These are phyloP conservation scores for Anoplius nigerrimus DNA, from an alignment of 2,888 invertebrate genomes.

Conservation along the genomic window DNA sequence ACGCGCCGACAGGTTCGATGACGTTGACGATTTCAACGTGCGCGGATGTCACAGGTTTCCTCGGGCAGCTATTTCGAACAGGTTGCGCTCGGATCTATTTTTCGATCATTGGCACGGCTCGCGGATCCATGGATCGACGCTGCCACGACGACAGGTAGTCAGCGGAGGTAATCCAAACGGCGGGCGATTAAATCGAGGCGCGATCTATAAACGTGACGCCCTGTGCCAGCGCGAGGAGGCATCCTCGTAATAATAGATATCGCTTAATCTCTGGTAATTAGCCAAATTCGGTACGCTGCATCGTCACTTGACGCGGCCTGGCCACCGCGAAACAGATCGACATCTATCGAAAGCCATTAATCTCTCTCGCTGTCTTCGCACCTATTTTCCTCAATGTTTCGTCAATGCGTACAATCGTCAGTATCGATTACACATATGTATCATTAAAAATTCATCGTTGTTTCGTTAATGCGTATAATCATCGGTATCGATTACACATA, in stretches of 20 bases:
- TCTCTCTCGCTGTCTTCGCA: too few species aligned
- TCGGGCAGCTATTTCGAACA: slow-evolving; percentile 56
- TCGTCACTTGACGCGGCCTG: too few species aligned
- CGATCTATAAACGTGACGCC: slow-evolving; percentile 33
- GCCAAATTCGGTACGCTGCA: slow-evolving; percentile 29
- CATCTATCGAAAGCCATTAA: too few species aligned
- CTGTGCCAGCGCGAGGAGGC: slow-evolving; percentile 40
- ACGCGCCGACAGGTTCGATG: not conserved
- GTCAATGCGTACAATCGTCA: too few species aligned
- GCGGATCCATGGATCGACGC: slow-evolving; percentile 47
- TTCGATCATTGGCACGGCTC: slow-evolving; percentile 55
- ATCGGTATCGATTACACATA: too few species aligned
- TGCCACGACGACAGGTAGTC: slow-evolving; percentile 51
- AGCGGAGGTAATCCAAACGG: slow-evolving; percentile 46
- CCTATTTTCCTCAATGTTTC: too few species aligned
- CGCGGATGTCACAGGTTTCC: slow-evolving; percentile 48
- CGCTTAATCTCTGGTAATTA: slow-evolving; percentile 42
- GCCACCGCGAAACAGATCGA: too few species aligned
- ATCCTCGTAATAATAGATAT: slow-evolving; percentile 46
- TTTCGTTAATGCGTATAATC: too few species aligned
- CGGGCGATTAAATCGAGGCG: slow-evolving; percentile 48
- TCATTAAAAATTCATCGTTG: too few species aligned
- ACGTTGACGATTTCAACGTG: slow-evolving; percentile 28
- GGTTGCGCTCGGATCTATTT: slow-evolving; percentile 58
- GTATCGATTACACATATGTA: too few species aligned